Evolutionary conservation across 2,888 invertebrate species (phyloP).

Genomic region (Idaea biselata): DNA sequence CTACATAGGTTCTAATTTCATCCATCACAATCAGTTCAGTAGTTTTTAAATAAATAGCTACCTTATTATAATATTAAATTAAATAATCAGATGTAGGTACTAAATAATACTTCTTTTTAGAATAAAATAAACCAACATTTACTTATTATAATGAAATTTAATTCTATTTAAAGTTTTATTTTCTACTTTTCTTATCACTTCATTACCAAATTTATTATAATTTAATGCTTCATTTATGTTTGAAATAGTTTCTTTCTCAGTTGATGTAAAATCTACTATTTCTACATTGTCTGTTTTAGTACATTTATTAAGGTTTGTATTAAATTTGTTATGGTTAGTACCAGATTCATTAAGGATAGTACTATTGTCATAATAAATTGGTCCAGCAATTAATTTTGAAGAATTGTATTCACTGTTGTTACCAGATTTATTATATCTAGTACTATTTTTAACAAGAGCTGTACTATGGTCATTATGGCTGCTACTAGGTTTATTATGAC

Average conservation of each 20-base stretch:
- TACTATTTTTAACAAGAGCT: not conserved
- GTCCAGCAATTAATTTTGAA: not conserved
- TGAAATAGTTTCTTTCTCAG: slow-evolving; percentile 48
- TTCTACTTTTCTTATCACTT: slow-evolving; percentile 50
- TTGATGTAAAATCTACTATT: slow-evolving; percentile 58
- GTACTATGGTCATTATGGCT: not conserved
- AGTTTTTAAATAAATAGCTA: not conserved
- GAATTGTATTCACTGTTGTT: not conserved
- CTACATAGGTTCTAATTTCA: no score
- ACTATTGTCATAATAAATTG: not conserved
- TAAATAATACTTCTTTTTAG: no score
- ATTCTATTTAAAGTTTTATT: slow-evolving; percentile 40
- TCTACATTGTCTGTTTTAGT: slow-evolving; percentile 32
- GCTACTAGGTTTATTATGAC: not conserved
- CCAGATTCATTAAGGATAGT: not conserved
- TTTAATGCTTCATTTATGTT: slow-evolving; percentile 64
- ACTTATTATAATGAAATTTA: not conserved
- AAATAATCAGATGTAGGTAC: no score
- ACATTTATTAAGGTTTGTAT: slow-evolving; percentile 10
- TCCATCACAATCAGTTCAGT: no score
- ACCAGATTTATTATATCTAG: not conserved
- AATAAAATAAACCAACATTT: not conserved
- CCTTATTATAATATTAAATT: not conserved
- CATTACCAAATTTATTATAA: slow-evolving; percentile 62
- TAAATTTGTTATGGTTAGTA: slow-evolving; percentile 10